Evolutionary conservation across 2,888 invertebrate genomes (phyloP).

Genomic region (Scaptomyza tumidula): DNA sequence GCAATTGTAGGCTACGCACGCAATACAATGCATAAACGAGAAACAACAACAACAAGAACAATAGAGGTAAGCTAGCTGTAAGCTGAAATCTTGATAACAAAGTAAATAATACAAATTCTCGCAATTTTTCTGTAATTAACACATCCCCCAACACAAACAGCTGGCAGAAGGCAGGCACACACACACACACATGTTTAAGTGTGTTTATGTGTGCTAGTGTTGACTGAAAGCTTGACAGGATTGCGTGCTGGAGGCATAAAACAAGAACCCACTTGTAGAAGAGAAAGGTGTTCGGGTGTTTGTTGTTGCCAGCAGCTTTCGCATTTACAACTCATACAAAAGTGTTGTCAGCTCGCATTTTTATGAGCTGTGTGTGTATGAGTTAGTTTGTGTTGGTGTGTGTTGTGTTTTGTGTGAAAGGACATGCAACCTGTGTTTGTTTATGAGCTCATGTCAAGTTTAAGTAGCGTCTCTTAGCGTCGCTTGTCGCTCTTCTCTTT

Average conservation of each 20-base stretch:
- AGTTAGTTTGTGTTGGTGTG: conserved; percentile 10
- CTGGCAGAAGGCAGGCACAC: conserved; percentile 44
- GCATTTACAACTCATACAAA: conserved; percentile 69
- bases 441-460: conserved; percentile 63
- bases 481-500: conserved; percentile 11
- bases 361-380: conserved; percentile 56
- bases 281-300: background rate
- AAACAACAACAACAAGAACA: conserved; percentile 30
- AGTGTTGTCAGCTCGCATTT: conserved; percentile 77
- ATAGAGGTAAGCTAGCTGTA: conserved; percentile 59
- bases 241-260: conserved; percentile 73
- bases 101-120: conserved; percentile 79
- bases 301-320: conserved; percentile 41
- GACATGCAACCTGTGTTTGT: conserved; percentile 65
- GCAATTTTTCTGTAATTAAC: conserved; percentile 79
- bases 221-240: conserved; percentile 69
- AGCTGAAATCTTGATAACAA: conserved; percentile 71
- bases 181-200: conserved; percentile 2
- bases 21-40: conserved; percentile 29
- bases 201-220: conserved; percentile 25
- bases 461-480: conserved; percentile 59
- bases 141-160: conserved; percentile 62
- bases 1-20: conserved; percentile 19
- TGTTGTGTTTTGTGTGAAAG: conserved; percentile 31
- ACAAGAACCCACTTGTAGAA: conserved; percentile 35